phyloP scores from a whole-genome alignment of 2,113 vertebrate species.

The Dunckerocampus dactyliophorus region DNA sequence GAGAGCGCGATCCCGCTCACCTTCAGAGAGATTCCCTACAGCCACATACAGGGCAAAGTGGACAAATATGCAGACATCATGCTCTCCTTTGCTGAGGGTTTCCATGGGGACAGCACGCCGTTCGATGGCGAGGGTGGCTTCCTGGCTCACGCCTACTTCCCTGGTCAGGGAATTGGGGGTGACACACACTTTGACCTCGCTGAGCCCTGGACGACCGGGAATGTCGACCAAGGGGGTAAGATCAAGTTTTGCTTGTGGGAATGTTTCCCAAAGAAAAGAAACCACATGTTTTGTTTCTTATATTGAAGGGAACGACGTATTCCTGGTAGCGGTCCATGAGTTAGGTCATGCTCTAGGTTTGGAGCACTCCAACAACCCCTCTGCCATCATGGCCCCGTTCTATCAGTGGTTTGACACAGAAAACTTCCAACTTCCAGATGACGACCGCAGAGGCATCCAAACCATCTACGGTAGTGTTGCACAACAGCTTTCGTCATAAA shows the following conservation, averaged over 20 bases:
- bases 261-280: not conserved
- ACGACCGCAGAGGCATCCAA: constrained; percentile 86
- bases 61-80: constrained; percentile 88
- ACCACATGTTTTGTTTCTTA: not conserved
- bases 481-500: too few relatives aligned
- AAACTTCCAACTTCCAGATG: constrained; percentile 84
- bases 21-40: constrained; percentile 85
- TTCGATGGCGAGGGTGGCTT: constrained; percentile 89
- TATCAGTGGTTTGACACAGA: constrained; percentile 92
- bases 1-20: constrained; percentile 76
- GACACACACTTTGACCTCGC: constrained; percentile 90
- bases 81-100: constrained; percentile 86
- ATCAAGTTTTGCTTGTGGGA: not conserved
- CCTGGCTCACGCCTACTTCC: constrained; percentile 90
- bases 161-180: constrained; percentile 83
- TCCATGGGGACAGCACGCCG: constrained; percentile 88
- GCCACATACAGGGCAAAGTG: constrained; percentile 75
- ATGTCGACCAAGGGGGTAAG: constrained; percentile 81
- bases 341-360: constrained; percentile 87
- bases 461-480: constrained; percentile 76
- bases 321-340: constrained; percentile 88
- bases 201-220: constrained; percentile 85
- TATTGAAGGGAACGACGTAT: constrained; percentile 82
- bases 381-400: constrained; percentile 90
- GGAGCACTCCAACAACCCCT: constrained; percentile 84